Evolutionary conservation across 2,113 vertebrate genomes (phyloP).

Genomic region (Stercorarius parasiticus): DNA sequence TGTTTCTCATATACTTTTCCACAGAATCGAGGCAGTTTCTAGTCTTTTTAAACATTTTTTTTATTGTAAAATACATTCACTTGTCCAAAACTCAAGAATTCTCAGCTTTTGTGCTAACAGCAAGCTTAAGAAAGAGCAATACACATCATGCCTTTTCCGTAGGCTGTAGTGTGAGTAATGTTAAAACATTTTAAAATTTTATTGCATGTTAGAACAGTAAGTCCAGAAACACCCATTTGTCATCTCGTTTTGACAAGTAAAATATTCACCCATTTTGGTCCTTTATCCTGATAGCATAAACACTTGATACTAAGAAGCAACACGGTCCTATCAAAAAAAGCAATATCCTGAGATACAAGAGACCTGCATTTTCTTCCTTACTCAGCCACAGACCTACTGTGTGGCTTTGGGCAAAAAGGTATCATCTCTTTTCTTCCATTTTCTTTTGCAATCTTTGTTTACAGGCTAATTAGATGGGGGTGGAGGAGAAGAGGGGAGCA

Average conservation of each 20-base stretch:
- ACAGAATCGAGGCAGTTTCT: not conserved
- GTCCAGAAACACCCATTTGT: not conserved
- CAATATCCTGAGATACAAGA: not conserved
- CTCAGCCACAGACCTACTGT: not conserved
- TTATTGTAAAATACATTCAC: not conserved
- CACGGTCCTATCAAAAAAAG: not conserved
- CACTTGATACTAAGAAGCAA: not conserved
- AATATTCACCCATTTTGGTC: not conserved
- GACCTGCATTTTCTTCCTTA: not conserved
- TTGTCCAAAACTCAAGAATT: not conserved
- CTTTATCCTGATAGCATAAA: not conserved
- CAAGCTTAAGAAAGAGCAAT: not conserved
- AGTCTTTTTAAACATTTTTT: not conserved
- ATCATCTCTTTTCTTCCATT: not conserved
- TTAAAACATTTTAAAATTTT: not conserved
- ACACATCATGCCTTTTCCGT: not conserved
- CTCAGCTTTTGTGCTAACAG: not conserved
- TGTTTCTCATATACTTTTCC: not conserved
- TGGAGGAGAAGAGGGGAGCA: not conserved
- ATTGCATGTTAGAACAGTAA: not conserved
- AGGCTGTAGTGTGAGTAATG: not conserved
- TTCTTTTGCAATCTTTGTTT: not conserved
- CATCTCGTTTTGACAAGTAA: not conserved
- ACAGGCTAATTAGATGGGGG: not conserved
- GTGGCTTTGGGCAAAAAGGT: not conserved